Evolutionary conservation across 2,113 vertebrate species (phyloP), one percentile per base, ranked within the genome.

Genomic region (Eolophus roseicapilla): DNA sequence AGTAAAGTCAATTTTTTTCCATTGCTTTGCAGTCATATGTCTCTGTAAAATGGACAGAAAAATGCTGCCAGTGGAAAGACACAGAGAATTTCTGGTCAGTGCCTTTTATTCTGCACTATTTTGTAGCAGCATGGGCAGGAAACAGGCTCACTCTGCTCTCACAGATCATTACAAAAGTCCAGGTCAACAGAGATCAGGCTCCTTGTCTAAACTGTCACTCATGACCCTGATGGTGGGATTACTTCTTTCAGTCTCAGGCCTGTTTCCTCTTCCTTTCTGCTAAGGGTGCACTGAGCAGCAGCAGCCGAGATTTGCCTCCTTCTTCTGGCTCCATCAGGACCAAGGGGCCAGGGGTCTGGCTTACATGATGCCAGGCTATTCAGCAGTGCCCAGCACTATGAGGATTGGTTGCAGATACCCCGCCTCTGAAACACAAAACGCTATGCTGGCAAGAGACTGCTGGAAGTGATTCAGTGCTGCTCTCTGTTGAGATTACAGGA

Each of bases 401-500:
- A 43, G 50, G 17, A 31, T 88, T n/a, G n/a, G 25, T 0, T 91
- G 43, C 39, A 64, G 33, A 39, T 17, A 60, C 3, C 39, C 65
- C 29, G 1, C 43, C 43, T 76, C 70, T 3, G 3, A 82, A 95
- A 57, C 39, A 73, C 39, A 37, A 31, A 77, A 37, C 2, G 1
- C 69, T 63, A 47, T 1, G 1, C 47, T 85, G 63, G 62, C 67
- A 67, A 50, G 77, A 46, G 20, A 10, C 37, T 82, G 57, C 33
- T 92, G 85, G 74, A 85, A 90, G 70, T 37, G 55, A 84, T 65
- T 92, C 78, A 62, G 35, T 49, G 67, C 67, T 90, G 85, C 35
- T 92, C 75, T 19, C 88, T 90, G 63, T 67, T 80, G 85, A 85
- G 67, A 90, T 92, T 69, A 93, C 59, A 92, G 68, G 68, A 80